Base-by-base conservation (phyloP, 2,888 invertebrate genomes). In the Parapristionchus giblindavisi region DNA sequence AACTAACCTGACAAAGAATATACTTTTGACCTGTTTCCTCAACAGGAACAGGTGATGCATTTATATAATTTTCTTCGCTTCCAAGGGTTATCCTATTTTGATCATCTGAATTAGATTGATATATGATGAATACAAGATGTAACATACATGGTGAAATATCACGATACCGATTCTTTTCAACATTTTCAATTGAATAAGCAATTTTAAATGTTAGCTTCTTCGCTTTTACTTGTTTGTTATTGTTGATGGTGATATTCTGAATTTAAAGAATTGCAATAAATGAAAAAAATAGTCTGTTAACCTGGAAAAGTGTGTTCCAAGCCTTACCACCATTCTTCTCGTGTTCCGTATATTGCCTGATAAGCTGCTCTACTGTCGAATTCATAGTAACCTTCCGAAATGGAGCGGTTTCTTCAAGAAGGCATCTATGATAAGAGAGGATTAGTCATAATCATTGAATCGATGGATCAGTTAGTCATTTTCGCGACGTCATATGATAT, bases 131-230 rank as follows among this genome's bases (percentile, higher is more conserved):
- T 58, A n/a, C 8, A 27, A 29, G 14, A 6, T 65, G 27, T 17
- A 65, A 77, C 80, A 77, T 75, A 86, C 85, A 86, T 17, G 86
- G 83, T 34, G 79, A 66, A 11, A 86, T 84, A 66, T 86, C 82
- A 24, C 78, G 75, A 70, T 86, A 86, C 24, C 86, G 79, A 77
- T 86, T 86, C 76, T 84, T 85, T 14, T 80, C 80, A 5, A 71
- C 66, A 63, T 83, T 82, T 24, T 77, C 71, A 58, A 75, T 58
- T 24, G 72, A 65, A 36, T 72, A 71, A 24, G 81, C 77, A 38
- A 75, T 58, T 38, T 79, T 77, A 27, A 38, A 75, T 14, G 77
- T 68, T 29, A 81, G 58, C 27, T 76, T 71, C 34, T 77, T 65
- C 3, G 75, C 32, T 43, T 77, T 72, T 34, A 76, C 80, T 48